Evolutionary conservation across 2,797 vertebrate genomes (phyloP).

Genomic region (Heteromormyrus szaboi): DNA sequence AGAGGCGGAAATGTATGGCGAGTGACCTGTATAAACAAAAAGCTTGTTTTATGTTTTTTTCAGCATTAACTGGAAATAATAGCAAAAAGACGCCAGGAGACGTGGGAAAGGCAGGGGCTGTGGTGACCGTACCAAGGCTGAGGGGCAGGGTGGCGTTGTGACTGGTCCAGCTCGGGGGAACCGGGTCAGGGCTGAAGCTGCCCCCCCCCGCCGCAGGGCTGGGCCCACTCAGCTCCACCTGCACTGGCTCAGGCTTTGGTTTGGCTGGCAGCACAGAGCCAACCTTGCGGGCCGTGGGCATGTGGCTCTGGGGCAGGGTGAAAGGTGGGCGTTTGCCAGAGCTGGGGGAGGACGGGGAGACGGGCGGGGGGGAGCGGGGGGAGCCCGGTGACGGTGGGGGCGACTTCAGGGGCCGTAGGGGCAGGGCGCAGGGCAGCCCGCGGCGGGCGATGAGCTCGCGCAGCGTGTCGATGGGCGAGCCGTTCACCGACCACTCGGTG

Average conservation of each 20-base stretch:
- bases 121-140: constrained; percentile 70
- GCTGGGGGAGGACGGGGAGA: constrained; percentile 45
- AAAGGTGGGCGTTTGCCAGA: constrained; percentile 54
- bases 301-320: constrained; percentile 51
- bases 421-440: constrained; percentile 68
- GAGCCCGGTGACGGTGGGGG: constrained; percentile 66
- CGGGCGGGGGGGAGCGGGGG: constrained; percentile 58
- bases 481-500: constrained; percentile 76
- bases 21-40: not conserved
- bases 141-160: constrained; percentile 73
- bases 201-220: constrained; percentile 37
- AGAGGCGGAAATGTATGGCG: not conserved
- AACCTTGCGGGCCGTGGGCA: constrained; percentile 66
- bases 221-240: constrained; percentile 71
- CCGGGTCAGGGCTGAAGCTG: constrained; percentile 43
- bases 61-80: not conserved
- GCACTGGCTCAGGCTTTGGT: constrained; percentile 80
- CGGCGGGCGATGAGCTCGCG: constrained; percentile 77
- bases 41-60: not conserved
- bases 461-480: constrained; percentile 69
- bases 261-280: constrained; percentile 61
- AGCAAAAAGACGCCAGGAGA: not conserved
- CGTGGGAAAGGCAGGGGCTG: not conserved
- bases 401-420: constrained; percentile 57
- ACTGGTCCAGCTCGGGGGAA: constrained; percentile 60